Evolutionary conservation across 2,797 vertebrate species (phyloP), one percentile per base, ranked within the genome.

Genomic region (Spea hammondii): DNA sequence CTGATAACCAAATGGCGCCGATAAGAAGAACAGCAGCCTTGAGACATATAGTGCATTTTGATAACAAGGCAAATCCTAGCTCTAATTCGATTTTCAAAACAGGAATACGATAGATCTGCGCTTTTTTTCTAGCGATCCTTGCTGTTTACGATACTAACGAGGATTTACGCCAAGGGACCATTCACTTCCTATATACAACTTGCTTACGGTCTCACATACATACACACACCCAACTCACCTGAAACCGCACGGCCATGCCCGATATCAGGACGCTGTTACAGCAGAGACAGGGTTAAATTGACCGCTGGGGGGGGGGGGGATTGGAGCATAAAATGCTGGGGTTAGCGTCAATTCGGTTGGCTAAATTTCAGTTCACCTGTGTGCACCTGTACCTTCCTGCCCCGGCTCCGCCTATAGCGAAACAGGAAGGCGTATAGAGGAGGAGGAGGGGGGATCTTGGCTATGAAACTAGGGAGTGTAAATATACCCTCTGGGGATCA

Each of bases 161-260:
- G 32, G 32, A 32, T 2, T 32, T 32, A 32, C 32, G 32, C 32
- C 32, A 32, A 32, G 32, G 32, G 32, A 32, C 32, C 32, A 32
- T 32, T 32, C 3, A 32, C 32, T 32, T 32, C 32, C 32, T 32
- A 32, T 32, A 32, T 32, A 32, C 2, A 32, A 32, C 32, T 32
- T 32, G 3, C 32, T 32, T 32, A 32, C 32, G 32, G 32, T 32
- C 32, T 32, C 32, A 55, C 14, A 17, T 17, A 55, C 13, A 45
- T n/a, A n/a, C 11, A 57, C 67, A 59, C 10, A 13, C n/a, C 14
- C 32, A 70, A n/a, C 77, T n/a, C 72, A 78, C 77, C 70, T 78
- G 70, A 48, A 78, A 78, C 45, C 64, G 64, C 17, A 78, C 77
- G n/a, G 70, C 64, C 77, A 78, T 78, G 4, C 45, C 59, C 6